Base-by-base conservation (phyloP, 1,140 invertebrate species). In the Lepeophtheirus salmonis region DNA sequence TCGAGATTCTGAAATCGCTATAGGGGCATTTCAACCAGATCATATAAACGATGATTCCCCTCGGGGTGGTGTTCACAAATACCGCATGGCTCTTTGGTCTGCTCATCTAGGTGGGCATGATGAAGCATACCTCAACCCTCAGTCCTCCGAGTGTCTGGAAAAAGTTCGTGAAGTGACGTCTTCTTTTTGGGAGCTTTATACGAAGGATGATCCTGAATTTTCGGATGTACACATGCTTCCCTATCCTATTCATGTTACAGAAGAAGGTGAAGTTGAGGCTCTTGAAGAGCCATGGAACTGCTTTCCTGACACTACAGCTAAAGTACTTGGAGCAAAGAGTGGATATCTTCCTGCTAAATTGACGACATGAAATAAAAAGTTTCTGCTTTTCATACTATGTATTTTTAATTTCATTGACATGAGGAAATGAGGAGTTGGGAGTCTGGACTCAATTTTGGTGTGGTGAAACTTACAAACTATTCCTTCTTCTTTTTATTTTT, bases 1-100 rank as follows among this genome's bases (percentile, higher is more conserved):
- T 50, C 67, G 77, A 14, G 77, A 78, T 66, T 75, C 75, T 54
- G 77, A 78, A 65, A 70, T 78, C 2, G 74, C 73, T 10, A 63
- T 64, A 14, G 66, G 66, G 24, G 64, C 61, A 41, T 67, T 55
- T 51, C 64, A 67, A 41, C 63, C 63, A 2, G 56, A 62, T n/a
- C 62, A 60, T 22, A 64, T 62, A 12, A 62, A 62, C n/a, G 58
- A 64, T 10, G 63, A 53, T 16, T 49, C 58, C 3, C 63, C 64
- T 13, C 56, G 56, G 17, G 66, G 66, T n/a, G 59, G 62, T 23
- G 58, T 67, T 21, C 61, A 63, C 16, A 61, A 63, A 4, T 67
- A 64, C 62, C 62, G 66, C 4, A 49, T 64, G 3, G 63, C 66
- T 18, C 52, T 65, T n/a, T 67, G 66, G 66, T 63, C 66, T 14